Conservation (phyloP, 1,140 invertebrate genomes). For the Mylabris phalerata region DNA sequence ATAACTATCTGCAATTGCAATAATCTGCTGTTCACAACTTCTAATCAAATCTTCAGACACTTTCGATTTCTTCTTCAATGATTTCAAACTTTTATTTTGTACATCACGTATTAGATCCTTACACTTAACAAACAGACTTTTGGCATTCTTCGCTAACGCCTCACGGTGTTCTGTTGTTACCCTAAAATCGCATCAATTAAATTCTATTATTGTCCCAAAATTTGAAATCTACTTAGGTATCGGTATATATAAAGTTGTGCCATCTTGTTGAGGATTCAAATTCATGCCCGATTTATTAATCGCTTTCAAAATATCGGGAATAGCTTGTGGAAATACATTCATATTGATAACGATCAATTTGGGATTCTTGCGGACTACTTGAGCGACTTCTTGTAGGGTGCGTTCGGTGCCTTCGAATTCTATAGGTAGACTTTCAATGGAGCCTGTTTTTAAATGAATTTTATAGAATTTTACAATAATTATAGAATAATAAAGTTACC, state of each 20-base stretch:
- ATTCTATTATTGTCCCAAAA: neutral
- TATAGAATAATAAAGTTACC: slow-evolving; percentile 36
- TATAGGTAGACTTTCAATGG: slow-evolving; percentile 69
- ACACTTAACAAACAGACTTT: slow-evolving; percentile 71
- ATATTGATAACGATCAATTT: slow-evolving; percentile 81
- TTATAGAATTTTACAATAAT: neutral
- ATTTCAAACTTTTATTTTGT: slow-evolving; percentile 67
- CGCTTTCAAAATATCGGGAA: slow-evolving; percentile 67
- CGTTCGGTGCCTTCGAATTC: slow-evolving; percentile 76
- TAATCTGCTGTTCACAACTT: slow-evolving; percentile 61
- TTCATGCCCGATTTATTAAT: slow-evolving; percentile 79
- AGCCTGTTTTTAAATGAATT: slow-evolving; percentile 45
- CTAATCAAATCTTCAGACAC: slow-evolving; percentile 61
- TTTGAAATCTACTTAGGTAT: slow-evolving; percentile 69
- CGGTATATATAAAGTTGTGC: slow-evolving; percentile 79
- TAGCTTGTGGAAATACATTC: slow-evolving; percentile 73
- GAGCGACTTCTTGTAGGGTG: slow-evolving; percentile 80
- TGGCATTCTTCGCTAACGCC: slow-evolving; percentile 78
- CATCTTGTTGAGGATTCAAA: slow-evolving; percentile 91
- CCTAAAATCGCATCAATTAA: slow-evolving; percentile 42
- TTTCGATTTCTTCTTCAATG: slow-evolving; percentile 57
- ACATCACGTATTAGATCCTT: slow-evolving; percentile 70
- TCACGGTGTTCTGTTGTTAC: slow-evolving; percentile 90
- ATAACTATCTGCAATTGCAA: slow-evolving; percentile 58
- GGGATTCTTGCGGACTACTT: slow-evolving; percentile 79